Percentiles rank a stretch among this genome's conserved stretches.
phyloP scores from a whole-genome alignment of 2,113 vertebrate species.

The Chitala chitala region DNA sequence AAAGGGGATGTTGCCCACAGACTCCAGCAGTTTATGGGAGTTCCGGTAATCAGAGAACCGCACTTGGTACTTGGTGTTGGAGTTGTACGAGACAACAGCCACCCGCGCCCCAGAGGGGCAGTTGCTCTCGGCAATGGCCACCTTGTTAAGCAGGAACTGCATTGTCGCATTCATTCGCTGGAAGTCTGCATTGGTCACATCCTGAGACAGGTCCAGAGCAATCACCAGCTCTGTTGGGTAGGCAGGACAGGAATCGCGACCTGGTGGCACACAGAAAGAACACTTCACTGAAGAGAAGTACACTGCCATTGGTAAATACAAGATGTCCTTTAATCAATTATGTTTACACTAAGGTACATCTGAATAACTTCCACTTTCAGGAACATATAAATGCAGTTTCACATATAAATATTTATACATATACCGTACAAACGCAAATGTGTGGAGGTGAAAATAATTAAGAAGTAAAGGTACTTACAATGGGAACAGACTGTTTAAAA shows the following conservation, averaged over 20 bases:
- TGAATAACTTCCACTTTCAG: neutral
- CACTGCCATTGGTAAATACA: neutral
- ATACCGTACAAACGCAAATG: neutral
- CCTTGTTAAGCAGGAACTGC: conserved; percentile 57
- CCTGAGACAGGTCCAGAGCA: conserved; percentile 74
- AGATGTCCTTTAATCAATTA: neutral
- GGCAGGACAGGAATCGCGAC: conserved; percentile 55
- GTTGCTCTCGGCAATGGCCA: conserved; percentile 71
- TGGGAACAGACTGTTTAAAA: conserved; percentile 56
- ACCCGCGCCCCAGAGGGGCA: conserved; percentile 74
- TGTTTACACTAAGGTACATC: neutral
- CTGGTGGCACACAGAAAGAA: conserved; percentile 40
- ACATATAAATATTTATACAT: neutral
- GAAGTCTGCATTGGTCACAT: conserved; percentile 61
- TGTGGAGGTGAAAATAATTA: neutral
- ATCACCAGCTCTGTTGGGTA: conserved; percentile 81
- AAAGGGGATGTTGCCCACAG: conserved; percentile 57
- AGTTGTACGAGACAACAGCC: conserved; percentile 66
- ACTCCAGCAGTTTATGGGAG: conserved; percentile 55
- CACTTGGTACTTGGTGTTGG: conserved; percentile 63
- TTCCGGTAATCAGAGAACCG: conserved; percentile 71
- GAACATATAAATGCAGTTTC: neutral
- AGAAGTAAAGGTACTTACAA: conserved; percentile 46
- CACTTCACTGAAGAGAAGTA: neutral
- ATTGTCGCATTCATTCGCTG: conserved; percentile 67